Evolutionary conservation across 1,140 invertebrate species (phyloP).

Genomic region (Andrena cerasifolii): DNA sequence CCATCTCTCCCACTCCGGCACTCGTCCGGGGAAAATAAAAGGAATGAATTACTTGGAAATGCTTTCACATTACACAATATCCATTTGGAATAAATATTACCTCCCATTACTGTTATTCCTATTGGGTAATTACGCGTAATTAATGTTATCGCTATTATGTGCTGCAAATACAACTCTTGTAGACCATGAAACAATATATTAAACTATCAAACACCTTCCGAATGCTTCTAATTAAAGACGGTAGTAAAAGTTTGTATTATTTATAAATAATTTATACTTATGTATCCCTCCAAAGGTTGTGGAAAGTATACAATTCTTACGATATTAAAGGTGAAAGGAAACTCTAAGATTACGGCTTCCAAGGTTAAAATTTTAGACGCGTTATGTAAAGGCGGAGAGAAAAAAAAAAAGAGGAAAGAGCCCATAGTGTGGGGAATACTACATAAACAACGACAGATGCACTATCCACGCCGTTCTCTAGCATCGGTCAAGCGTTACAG

Average conservation of each 20-base stretch:
- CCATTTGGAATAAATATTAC: neutral
- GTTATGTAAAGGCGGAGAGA: constrained; percentile 15
- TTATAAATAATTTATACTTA: neutral
- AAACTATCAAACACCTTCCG: too few relatives aligned
- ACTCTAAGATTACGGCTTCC: neutral
- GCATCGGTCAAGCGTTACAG: constrained; percentile 41
- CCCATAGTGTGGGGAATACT: constrained; percentile 4
- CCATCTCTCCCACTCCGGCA: neutral
- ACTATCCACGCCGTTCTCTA: constrained; percentile 30
- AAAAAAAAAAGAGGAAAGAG: constrained; percentile 36
- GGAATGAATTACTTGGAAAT: neutral
- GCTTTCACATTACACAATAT: neutral
- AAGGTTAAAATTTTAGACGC: constrained; percentile 18
- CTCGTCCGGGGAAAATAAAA: constrained; percentile 18
- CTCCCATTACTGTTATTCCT: neutral
- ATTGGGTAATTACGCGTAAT: neutral
- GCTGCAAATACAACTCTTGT: neutral
- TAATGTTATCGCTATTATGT: neutral
- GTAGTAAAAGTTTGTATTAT: neutral
- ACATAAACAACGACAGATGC: constrained; percentile 34
- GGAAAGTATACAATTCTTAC: too few relatives aligned
- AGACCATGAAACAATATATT: too few relatives aligned
- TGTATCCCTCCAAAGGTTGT: neutral
- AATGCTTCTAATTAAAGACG: neutral
- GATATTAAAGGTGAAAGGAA: neutral